Conservation (phyloP, 2,888 invertebrate genomes). For the Rhingia rostrata region DNA sequence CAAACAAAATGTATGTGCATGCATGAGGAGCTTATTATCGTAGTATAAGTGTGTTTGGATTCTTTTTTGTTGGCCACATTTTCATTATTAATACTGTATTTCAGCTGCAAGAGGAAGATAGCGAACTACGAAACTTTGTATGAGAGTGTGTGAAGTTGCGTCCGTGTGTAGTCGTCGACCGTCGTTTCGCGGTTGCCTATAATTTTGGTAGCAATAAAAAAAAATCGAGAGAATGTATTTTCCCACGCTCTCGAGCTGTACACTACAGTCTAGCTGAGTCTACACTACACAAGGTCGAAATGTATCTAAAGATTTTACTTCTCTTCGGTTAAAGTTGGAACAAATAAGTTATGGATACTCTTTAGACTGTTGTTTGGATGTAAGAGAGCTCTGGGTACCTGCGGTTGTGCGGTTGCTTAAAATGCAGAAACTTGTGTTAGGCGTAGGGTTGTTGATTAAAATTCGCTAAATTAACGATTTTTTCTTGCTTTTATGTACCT, state of each 20-base stretch:
- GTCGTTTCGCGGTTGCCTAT: conserved; percentile 36
- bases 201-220: conserved; percentile 27
- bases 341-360: not conserved
- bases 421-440: conserved; percentile 56
- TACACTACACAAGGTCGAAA: conserved; percentile 33
- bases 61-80: not conserved
- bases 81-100: not conserved
- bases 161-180: conserved; percentile 22
- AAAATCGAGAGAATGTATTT: conserved; percentile 51
- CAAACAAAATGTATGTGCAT: conserved; percentile 45
- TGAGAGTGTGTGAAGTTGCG: conserved; percentile 28
- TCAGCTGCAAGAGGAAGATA: conserved; percentile 60
- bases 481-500: too few relatives aligned
- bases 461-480: not conserved
- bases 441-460: conserved; percentile 6
- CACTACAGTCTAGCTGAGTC: not conserved
- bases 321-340: not conserved
- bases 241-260: conserved; percentile 57
- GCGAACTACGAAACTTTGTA: conserved; percentile 43
- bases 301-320: not conserved
- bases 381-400: conserved; percentile 37
- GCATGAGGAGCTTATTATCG: conserved; percentile 23
- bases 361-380: not conserved
- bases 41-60: conserved; percentile 15
- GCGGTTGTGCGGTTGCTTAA: conserved; percentile 6